phyloP scores from a whole-genome alignment of 2,113 vertebrate species.

The Fregata magnificens region DNA sequence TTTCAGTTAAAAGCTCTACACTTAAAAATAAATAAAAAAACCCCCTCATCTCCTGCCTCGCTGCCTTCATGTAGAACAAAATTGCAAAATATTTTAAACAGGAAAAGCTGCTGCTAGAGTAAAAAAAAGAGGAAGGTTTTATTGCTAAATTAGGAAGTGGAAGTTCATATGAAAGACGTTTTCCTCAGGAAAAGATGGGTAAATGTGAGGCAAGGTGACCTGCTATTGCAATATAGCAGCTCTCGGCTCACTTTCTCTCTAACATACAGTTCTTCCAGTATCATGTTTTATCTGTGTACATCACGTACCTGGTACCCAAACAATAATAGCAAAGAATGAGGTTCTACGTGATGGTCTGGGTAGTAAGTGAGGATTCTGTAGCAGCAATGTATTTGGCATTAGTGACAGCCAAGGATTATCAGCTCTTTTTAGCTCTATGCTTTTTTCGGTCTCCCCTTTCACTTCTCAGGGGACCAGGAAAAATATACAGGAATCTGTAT shows the following conservation, averaged over 20 bases:
- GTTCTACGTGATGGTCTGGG: neutral
- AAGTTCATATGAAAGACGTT: conserved; percentile 1
- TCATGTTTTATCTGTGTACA: neutral
- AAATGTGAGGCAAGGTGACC: conserved; percentile 36
- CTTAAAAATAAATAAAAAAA: neutral
- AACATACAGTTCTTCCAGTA: neutral
- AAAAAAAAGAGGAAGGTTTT: conserved; percentile 37
- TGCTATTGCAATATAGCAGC: neutral
- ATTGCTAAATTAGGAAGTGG: conserved; percentile 54
- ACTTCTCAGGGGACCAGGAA: neutral
- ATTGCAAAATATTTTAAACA: conserved; percentile 29
- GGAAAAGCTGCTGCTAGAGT: neutral
- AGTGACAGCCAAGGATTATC: neutral
- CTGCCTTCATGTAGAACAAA: too few species aligned
- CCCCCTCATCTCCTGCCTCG: too few species aligned
- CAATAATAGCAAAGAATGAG: neutral
- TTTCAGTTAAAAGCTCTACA: neutral
- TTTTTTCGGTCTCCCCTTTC: neutral
- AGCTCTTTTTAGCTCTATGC: neutral
- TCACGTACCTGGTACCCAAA: neutral
- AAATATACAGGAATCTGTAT: neutral
- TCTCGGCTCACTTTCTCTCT: neutral
- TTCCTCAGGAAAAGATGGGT: conserved; percentile 35
- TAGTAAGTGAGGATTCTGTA: neutral
- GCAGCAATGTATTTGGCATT: neutral